Base-by-base conservation (phyloP, 2,888 invertebrate genomes). In the Cephus spinipes region DNA sequence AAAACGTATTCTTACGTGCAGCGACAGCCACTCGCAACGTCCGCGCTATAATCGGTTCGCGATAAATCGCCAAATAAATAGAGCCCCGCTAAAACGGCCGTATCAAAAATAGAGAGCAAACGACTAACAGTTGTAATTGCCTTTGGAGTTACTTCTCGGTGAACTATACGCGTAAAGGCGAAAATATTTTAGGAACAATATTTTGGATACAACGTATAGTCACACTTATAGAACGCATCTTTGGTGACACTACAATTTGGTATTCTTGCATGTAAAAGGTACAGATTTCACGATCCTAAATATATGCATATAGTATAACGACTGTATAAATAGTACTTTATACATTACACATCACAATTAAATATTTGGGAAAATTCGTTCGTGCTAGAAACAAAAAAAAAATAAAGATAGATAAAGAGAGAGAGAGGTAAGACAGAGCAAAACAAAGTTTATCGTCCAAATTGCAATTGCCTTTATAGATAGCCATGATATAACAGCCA, bases 201-300 rank as follows among this genome's bases (percentile, higher is more conserved):
- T 88, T 88, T 55, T 88, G 87, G 87, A 86, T 85, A 86, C 85
- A 85, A 85, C 86, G 86, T 85, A 89, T 87, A 87, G 87, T 79
- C 84, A 85, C 83, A 80, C 77, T 33, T 69, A 68, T 35, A 81
- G 81, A 80, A 84, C 83, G 83, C 85, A 86, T 90, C 89, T 90
- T 90, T 90, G 89, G 90, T 88, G 88, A 89, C 83, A 83, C 84
- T 84, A 85, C 85, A 87, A 83, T 89, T 90, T 89, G 88, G 88
- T 89, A 89, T 86, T 89, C 87, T 89, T 88, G 88, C 86, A 89
- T 83, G 74, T 79, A 80, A 81, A 83, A 81, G 79, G 78, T 80
- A 82, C 79, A 77, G 73, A 74, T 77, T 75, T 55, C 40, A 69
- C 34, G 76, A 77, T 79, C 68, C 76, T 79, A 80, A 73, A 76